Evolutionary conservation across 2,113 vertebrate genomes (phyloP).

Genomic region (Azemiops feae): DNA sequence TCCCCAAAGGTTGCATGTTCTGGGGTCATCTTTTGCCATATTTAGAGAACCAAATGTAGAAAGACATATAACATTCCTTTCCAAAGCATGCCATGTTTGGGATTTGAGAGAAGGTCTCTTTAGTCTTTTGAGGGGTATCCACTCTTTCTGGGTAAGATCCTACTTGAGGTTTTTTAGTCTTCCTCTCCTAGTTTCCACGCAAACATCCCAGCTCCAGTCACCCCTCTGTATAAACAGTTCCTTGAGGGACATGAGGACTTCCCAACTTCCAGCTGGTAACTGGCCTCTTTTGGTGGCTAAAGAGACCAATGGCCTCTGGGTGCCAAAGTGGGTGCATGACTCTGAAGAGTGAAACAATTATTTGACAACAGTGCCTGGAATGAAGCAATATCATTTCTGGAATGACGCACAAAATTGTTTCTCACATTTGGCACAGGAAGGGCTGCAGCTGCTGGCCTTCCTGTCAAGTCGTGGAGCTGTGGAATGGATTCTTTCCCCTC

Average conservation of each 20-base stretch:
- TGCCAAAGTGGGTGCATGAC: conserved; percentile 11
- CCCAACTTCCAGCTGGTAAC: conserved; percentile 15
- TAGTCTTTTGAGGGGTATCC: background rate
- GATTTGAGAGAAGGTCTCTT: background rate
- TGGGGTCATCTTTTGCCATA: background rate
- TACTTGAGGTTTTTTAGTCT: background rate
- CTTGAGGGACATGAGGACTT: conserved; percentile 11
- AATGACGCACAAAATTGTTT: conserved; percentile 38
- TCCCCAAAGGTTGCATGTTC: background rate
- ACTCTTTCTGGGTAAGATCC: background rate
- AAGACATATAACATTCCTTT: background rate
- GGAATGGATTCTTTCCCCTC: conserved; percentile 27
- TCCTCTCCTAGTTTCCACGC: too few species aligned
- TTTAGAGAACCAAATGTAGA: background rate
- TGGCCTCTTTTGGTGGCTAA: conserved; percentile 46
- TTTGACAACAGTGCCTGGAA: conserved; percentile 37
- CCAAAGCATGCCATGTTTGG: conserved; percentile 3
- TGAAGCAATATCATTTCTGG: conserved; percentile 10
- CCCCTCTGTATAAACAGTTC: background rate
- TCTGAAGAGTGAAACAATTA: conserved; percentile 37
- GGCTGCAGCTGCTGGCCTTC: conserved; percentile 50
- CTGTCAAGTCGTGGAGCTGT: conserved; percentile 24
- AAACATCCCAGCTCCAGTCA: background rate
- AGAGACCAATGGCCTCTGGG: background rate
- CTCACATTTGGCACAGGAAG: conserved; percentile 26